Percentiles rank a stretch among this genome's conserved stretches.
Evolutionary conservation across 2,797 vertebrate species (phyloP).

Genomic region (Chaetophractus vellerosus): DNA sequence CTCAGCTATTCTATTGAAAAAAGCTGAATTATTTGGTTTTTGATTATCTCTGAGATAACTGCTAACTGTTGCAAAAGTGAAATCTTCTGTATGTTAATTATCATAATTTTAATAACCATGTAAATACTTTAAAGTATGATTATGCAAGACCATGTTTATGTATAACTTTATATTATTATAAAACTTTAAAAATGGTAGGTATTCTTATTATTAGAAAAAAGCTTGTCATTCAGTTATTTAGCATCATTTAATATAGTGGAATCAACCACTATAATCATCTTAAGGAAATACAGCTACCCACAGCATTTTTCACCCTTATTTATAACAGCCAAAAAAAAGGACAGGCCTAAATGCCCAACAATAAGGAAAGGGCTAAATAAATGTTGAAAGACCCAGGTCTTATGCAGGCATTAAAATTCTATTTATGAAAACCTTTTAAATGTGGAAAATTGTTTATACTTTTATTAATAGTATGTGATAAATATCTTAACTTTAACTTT

Average conservation of each 20-base stretch:
- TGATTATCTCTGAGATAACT: slow-evolving; percentile 96
- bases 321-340: not conserved
- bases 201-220: not conserved
- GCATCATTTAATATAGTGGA: not conserved
- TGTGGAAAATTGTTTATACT: not conserved
- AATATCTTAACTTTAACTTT: slow-evolving; percentile 30
- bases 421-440: slow-evolving; percentile 33
- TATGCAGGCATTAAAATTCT: slow-evolving; percentile 3
- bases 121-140: not conserved
- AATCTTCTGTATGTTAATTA: slow-evolving; percentile 91
- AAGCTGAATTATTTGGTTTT: slow-evolving; percentile 95
- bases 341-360: not conserved
- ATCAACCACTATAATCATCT: not conserved
- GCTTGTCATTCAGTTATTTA: not conserved
- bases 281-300: not conserved
- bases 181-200: not conserved
- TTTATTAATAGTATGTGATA: not conserved
- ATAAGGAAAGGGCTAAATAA: not conserved
- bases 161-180: not conserved
- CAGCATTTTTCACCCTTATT: not conserved
- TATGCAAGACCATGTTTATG: not conserved
- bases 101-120: not conserved
- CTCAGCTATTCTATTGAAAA: slow-evolving; percentile 91
- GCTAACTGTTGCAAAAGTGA: slow-evolving; percentile 92
- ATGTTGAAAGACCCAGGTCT: not conserved